Percentiles rank a stretch among this genome's conserved stretches.
These are phyloP conservation scores for Ifrita kowaldi DNA, from an alignment of 2,113 vertebrate species.

Conservation along the genomic window DNA sequence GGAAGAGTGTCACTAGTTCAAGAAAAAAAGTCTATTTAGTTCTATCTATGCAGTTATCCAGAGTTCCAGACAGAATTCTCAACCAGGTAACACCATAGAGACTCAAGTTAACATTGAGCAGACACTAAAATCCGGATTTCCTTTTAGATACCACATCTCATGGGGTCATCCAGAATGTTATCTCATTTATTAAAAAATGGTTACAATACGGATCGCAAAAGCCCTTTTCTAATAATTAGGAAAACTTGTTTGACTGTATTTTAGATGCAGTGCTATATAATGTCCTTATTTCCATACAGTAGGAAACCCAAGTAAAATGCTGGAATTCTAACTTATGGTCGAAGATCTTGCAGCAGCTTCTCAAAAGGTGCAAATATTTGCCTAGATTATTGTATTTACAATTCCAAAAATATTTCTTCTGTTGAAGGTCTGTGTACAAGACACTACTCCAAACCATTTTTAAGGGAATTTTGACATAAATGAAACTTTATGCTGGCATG, in stretches of 20 bases:
- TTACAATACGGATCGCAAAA: background rate
- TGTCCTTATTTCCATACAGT: slow-evolving; percentile 2
- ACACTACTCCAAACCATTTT: slow-evolving; percentile 81
- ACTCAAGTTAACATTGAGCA: background rate
- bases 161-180: background rate
- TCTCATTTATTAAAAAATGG: background rate
- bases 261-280: background rate
- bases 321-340: slow-evolving; percentile 29
- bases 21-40: background rate
- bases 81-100: background rate
- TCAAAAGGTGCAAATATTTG: slow-evolving; percentile 75
- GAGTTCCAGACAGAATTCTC: background rate
- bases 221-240: background rate
- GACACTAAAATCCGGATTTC: background rate
- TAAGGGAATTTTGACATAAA: slow-evolving; percentile 82
- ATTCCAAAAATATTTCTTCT: slow-evolving; percentile 87
- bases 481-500: slow-evolving; percentile 86
- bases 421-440: slow-evolving; percentile 79
- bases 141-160: background rate
- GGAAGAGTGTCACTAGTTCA: background rate
- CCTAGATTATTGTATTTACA: slow-evolving; percentile 82
- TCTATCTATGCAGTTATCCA: background rate
- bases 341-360: slow-evolving; percentile 63
- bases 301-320: slow-evolving; percentile 41
- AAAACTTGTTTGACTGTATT: background rate